These are phyloP conservation scores for Rambutsinella grinnellia DNA, from an alignment of 2,888 invertebrate genomes.

Conservation along the genomic window DNA sequence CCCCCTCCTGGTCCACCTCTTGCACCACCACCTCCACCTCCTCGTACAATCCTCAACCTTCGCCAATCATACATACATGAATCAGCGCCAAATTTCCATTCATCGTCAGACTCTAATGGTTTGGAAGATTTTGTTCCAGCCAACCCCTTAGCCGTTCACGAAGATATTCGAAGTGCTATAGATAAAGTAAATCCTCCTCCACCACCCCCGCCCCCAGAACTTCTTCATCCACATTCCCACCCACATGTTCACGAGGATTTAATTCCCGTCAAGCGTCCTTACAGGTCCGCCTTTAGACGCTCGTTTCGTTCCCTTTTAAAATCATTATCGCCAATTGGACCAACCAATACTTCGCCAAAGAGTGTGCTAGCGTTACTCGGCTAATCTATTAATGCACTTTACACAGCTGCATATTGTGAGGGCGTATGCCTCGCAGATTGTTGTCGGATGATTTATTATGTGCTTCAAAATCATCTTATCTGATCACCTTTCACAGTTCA, in stretches of 20 bases:
- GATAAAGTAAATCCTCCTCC: slow-evolving; percentile 28
- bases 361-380: slow-evolving; percentile 33
- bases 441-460: slow-evolving; percentile 3
- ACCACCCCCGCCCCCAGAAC: slow-evolving; percentile 28
- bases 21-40: slow-evolving; percentile 36
- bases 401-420: slow-evolving; percentile 14
- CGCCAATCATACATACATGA: slow-evolving; percentile 14
- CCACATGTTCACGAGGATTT: background rate
- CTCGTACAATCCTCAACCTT: slow-evolving; percentile 41
- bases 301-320: slow-evolving; percentile 45
- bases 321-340: slow-evolving; percentile 33
- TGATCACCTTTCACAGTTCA: background rate
- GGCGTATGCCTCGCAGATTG: slow-evolving; percentile 13
- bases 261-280: slow-evolving; percentile 29
- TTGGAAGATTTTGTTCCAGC: slow-evolving; percentile 17
- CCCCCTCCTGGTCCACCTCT: slow-evolving; percentile 32
- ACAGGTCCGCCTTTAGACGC: slow-evolving; percentile 32
- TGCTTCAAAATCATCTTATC: background rate
- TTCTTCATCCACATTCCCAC: slow-evolving; percentile 23
- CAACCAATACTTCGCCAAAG: slow-evolving; percentile 16
- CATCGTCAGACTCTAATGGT: slow-evolving; percentile 11
- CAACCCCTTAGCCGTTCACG: slow-evolving; percentile 17
- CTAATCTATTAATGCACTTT: background rate
- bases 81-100: slow-evolving; percentile 25
- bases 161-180: slow-evolving; percentile 33